phyloP scores from a whole-genome alignment of 2,113 vertebrate species.

The Myotis davidii region DNA sequence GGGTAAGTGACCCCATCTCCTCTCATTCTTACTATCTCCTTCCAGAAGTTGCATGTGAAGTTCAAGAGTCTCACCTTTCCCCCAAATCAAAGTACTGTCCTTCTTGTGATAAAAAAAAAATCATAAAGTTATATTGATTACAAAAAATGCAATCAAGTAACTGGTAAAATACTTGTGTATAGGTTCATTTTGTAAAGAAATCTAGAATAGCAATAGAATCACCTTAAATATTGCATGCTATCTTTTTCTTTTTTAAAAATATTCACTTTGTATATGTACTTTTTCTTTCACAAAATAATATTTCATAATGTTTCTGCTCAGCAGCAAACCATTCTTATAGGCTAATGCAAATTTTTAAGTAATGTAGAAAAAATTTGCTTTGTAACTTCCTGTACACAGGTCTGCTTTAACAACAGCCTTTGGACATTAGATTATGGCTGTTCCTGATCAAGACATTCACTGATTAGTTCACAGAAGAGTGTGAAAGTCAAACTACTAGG shows the following conservation, averaged over 20 bases:
- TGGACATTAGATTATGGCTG: neutral
- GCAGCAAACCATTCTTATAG: neutral
- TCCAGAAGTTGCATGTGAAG: neutral
- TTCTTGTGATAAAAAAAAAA: neutral
- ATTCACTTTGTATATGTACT: neutral
- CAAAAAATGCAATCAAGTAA: neutral
- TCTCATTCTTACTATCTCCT: neutral
- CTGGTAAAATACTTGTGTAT: neutral
- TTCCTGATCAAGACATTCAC: neutral
- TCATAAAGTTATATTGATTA: neutral
- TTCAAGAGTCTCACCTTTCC: neutral
- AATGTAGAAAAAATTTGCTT: neutral
- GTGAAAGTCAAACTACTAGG: conserved; percentile 2
- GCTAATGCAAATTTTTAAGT: conserved; percentile 8
- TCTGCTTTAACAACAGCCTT: neutral
- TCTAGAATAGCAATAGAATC: neutral
- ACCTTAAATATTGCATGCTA: neutral
- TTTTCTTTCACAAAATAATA: neutral
- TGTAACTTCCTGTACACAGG: neutral
- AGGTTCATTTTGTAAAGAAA: neutral
- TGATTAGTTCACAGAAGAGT: conserved; percentile 8
- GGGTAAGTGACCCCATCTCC: neutral
- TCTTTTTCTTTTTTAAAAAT: neutral
- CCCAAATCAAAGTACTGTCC: neutral
- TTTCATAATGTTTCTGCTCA: neutral